Evolutionary conservation across 2,797 vertebrate species (phyloP).

Genomic region (Phoeniculus purpureus): DNA sequence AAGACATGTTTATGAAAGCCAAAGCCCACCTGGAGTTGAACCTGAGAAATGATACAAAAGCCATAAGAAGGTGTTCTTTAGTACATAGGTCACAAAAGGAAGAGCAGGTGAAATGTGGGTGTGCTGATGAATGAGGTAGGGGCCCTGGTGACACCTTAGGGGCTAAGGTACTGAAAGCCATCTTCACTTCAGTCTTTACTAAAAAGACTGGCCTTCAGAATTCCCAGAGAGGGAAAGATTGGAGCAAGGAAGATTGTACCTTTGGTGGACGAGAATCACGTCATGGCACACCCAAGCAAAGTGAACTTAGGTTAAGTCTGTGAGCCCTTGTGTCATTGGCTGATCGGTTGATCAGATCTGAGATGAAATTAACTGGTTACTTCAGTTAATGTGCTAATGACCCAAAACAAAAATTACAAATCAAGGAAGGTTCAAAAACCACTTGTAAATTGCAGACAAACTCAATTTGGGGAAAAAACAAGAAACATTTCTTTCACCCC

Average conservation of each 20-base stretch:
- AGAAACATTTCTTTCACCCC: too few species aligned
- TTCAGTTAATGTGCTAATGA: too few species aligned
- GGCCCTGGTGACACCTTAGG: background rate
- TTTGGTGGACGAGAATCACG: background rate
- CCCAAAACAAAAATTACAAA: too few species aligned
- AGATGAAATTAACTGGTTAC: too few species aligned
- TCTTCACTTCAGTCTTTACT: background rate
- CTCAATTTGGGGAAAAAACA: too few species aligned
- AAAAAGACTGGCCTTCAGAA: background rate
- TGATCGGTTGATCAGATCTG: too few species aligned
- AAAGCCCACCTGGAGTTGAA: background rate
- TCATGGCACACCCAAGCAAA: background rate
- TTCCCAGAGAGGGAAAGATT: background rate
- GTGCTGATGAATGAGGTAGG: background rate
- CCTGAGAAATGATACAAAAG: background rate
- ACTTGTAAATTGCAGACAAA: too few species aligned
- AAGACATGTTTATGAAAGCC: background rate
- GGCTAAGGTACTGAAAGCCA: background rate
- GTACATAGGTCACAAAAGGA: background rate
- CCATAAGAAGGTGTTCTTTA: background rate
- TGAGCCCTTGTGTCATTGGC: background rate
- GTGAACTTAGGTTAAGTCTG: background rate
- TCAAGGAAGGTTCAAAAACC: too few species aligned
- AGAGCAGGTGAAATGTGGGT: background rate
- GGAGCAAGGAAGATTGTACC: background rate